phyloP scores from a whole-genome alignment of 1,140 invertebrate species.

The Drosophila jambulina region DNA sequence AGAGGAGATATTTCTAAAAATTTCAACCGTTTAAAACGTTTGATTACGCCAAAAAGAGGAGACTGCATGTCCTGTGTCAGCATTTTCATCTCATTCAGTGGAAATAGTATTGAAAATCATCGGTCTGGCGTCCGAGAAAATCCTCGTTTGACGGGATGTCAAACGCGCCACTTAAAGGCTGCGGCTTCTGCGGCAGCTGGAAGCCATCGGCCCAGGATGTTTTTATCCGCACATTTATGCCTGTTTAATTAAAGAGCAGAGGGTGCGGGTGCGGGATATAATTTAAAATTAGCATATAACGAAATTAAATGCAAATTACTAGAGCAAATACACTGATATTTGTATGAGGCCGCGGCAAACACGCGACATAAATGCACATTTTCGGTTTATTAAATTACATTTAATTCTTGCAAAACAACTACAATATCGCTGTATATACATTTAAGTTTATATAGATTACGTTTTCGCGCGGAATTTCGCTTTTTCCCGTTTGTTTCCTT shows the following conservation, averaged over 20 bases:
- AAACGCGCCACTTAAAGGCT: slow-evolving; percentile 46
- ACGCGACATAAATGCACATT: slow-evolving; percentile 43
- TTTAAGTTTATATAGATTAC: slow-evolving; percentile 36
- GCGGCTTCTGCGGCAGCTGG: slow-evolving; percentile 35
- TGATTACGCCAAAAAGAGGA: neutral
- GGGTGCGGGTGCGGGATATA: slow-evolving; percentile 31
- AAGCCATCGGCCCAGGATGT: slow-evolving; percentile 9
- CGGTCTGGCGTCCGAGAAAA: slow-evolving; percentile 1
- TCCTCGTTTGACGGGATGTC: slow-evolving; percentile 40
- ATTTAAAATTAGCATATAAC: slow-evolving; percentile 65
- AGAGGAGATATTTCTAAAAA: neutral
- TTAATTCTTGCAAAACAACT: slow-evolving; percentile 52
- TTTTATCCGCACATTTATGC: slow-evolving; percentile 44
- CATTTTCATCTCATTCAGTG: neutral
- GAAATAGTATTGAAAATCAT: neutral
- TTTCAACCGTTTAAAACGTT: neutral
- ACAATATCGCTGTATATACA: slow-evolving; percentile 1
- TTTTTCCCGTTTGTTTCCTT: slow-evolving; percentile 14
- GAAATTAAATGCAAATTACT: slow-evolving; percentile 71
- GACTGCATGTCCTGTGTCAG: neutral
- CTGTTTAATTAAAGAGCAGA: slow-evolving; percentile 59
- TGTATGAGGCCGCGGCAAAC: slow-evolving; percentile 17
- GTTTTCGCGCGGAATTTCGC: slow-evolving; percentile 3
- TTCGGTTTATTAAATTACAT: slow-evolving; percentile 68
- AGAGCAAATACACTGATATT: slow-evolving; percentile 49